phyloP scores from a whole-genome alignment of 1,140 invertebrate species.

The Solenopsis fugax region DNA sequence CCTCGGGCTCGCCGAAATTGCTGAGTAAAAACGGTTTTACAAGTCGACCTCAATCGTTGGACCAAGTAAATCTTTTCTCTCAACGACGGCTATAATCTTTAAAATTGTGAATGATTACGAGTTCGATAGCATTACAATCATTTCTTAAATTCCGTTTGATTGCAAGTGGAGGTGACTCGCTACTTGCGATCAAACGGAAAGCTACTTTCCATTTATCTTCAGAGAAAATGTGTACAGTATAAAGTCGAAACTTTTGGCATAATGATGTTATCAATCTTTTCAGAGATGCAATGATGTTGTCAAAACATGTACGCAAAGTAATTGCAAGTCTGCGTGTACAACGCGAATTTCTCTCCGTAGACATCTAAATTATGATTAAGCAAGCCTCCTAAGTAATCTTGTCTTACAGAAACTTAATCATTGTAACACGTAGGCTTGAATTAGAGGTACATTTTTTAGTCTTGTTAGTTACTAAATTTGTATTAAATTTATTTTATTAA shows the following conservation, averaged over 20 bases:
- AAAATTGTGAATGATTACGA: neutral
- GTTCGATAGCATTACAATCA: neutral
- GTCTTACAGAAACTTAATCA: conserved; percentile 22
- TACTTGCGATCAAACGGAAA: neutral
- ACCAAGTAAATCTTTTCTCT: conserved; percentile 30
- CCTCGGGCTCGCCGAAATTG: conserved; percentile 50
- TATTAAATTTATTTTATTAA: no score
- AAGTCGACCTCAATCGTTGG: conserved; percentile 32
- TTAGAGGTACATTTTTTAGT: neutral
- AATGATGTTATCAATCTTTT: conserved; percentile 28
- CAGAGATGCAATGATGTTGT: neutral
- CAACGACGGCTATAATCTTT: conserved; percentile 1
- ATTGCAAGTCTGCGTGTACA: neutral
- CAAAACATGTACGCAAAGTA: neutral
- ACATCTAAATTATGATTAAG: conserved; percentile 51
- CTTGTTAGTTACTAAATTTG: neutral
- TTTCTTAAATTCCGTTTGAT: conserved; percentile 10
- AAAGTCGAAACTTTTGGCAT: conserved; percentile 22
- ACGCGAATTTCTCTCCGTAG: conserved; percentile 27
- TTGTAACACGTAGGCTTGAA: neutral
- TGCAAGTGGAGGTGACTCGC: neutral
- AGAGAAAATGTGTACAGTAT: neutral
- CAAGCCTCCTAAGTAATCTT: neutral
- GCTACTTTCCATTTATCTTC: conserved; percentile 23
- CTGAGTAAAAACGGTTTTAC: conserved; percentile 58